Percentiles rank a stretch among this genome's conserved stretches.
Conservation (phyloP, 2,888 invertebrate genomes). For the Thereva unica region DNA sequence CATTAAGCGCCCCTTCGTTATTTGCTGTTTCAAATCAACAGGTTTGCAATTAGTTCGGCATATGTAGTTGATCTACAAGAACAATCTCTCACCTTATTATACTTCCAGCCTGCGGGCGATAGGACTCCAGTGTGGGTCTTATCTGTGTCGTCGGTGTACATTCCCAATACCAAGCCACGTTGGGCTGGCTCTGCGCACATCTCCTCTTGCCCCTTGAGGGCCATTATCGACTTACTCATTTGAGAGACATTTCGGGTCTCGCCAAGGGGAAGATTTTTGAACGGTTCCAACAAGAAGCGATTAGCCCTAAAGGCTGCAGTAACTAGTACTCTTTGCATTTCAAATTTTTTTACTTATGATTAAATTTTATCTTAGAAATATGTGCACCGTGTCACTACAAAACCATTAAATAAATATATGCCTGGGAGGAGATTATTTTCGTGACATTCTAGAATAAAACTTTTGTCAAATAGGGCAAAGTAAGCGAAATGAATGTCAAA, state of each 20-base stretch:
- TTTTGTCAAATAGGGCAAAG: too few species aligned
- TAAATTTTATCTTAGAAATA: too few species aligned
- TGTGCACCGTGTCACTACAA: too few species aligned
- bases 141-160: slow-evolving; percentile 65
- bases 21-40: slow-evolving; percentile 9
- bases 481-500: too few species aligned
- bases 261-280: too few species aligned
- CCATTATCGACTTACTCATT: slow-evolving; percentile 5
- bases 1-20: slow-evolving; percentile 61
- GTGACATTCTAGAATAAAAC: too few species aligned
- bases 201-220: slow-evolving; percentile 48
- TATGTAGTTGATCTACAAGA: not conserved
- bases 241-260: not conserved
- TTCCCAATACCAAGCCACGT: slow-evolving; percentile 66
- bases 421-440: too few species aligned
- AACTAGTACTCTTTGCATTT: too few species aligned
- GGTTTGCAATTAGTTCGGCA: not conserved
- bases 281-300: too few species aligned
- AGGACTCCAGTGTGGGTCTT: slow-evolving; percentile 62
- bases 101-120: slow-evolving; percentile 63
- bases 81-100: slow-evolving; percentile 6
- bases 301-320: not conserved
- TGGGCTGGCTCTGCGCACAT: slow-evolving; percentile 53
- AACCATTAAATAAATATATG: too few species aligned
- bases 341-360: too few species aligned